phyloP scores from a whole-genome alignment of 2,888 invertebrate species.

The Tryphoninae sp. region DNA sequence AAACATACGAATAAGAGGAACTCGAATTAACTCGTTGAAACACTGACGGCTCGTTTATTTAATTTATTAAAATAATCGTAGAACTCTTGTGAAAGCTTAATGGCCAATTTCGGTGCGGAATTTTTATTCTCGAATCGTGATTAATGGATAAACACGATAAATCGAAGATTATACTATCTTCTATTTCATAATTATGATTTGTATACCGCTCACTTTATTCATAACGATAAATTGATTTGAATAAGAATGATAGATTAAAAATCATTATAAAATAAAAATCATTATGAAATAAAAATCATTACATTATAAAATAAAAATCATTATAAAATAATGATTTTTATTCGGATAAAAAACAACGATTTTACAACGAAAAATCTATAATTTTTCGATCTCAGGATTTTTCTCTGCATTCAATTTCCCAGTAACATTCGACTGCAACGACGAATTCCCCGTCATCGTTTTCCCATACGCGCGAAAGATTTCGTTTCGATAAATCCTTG shows the following conservation, averaged over 20 bases:
- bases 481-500: conserved; percentile 54
- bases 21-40: conserved; percentile 42
- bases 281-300: too few relatives aligned
- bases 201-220: too few relatives aligned
- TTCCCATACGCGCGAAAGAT: conserved; percentile 39
- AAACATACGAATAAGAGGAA: neutral
- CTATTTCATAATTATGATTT: too few relatives aligned
- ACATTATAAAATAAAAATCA: too few relatives aligned
- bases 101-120: neutral
- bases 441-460: conserved; percentile 17
- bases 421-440: neutral
- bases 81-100: conserved; percentile 33
- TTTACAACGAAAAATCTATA: neutral
- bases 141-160: too few relatives aligned
- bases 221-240: too few relatives aligned
- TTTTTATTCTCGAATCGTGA: neutral
- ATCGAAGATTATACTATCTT: too few relatives aligned
- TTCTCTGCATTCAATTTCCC: neutral
- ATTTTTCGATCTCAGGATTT: conserved; percentile 7
- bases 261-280: too few relatives aligned
- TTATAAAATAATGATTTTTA: too few relatives aligned
- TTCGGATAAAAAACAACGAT: too few relatives aligned
- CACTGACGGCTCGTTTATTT: conserved; percentile 27
- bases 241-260: too few relatives aligned
- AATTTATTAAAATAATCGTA: conserved; percentile 51